Evolutionary conservation across 1,140 invertebrate genomes (phyloP), one percentile per base, ranked within the genome.

Genomic region (Monochamus saltuarius): DNA sequence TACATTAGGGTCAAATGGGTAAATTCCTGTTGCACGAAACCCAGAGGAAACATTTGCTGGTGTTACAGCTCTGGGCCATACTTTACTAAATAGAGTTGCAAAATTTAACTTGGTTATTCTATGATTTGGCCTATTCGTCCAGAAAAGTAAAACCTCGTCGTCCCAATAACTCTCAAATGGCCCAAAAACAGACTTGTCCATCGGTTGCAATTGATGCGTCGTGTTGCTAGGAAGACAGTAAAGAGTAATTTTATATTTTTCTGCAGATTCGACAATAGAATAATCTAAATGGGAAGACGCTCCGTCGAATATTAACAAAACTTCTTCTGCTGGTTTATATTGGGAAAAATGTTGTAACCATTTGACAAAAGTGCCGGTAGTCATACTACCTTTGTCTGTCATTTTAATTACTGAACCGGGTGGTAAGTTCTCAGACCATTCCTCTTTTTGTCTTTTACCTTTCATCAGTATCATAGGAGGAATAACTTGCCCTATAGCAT

Each of bases 401-500:
- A 75, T 77, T 42, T 60, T 46, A 7, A 70, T 64, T 8, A 59
- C 9, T 16, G 61, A 55, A 59, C 73, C 73, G 43, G 66, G 22
- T 37, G 73, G 72, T 22, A 75, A 65, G 59, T 71, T 68, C 47
- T 69, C 62, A 22, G 6, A 35, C 13, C 56, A 75, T 56, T 69
- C 69, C 53, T 66, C 59, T 56, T 73, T 73, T 17, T 66, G 37
- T 46, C 74, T 64, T 57, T 68, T 64, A 1, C 69, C 73, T 59
- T 75, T 75, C 53, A 78, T 81, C 29, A 78, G 46, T 35, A 77
- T 71, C 67, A 72, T 73, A 14, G 75, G 72, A 9, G 74, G 73
- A 38, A 78, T 70, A 43, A 53, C 56, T 8, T 62, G 22, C 38
- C 75, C 74, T 13, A 69, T 11, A 54, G 75, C 75, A 72, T 73